Conservation (phyloP, 2,113 vertebrate species). For the Galeopterus variegatus region DNA sequence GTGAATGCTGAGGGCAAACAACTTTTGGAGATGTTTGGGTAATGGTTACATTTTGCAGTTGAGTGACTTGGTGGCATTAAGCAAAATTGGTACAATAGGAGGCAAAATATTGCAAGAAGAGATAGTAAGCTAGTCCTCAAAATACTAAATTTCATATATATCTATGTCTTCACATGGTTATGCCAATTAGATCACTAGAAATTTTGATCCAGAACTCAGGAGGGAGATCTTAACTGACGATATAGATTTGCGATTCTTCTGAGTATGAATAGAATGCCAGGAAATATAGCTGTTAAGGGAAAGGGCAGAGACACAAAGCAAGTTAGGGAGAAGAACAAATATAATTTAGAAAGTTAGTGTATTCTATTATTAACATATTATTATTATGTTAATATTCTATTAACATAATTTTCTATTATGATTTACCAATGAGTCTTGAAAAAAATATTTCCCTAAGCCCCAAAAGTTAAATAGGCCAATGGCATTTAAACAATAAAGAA, state of each 20-base stretch:
- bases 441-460: background rate
- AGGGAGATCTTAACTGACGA: background rate
- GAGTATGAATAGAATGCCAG: background rate
- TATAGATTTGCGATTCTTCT: background rate
- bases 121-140: background rate
- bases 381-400: too few relatives aligned
- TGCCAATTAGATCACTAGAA: background rate
- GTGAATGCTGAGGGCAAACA: background rate
- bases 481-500: background rate
- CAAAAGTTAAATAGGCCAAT: background rate
- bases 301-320: background rate
- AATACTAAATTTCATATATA: background rate
- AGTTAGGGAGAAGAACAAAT: background rate
- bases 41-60: background rate
- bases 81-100: background rate
- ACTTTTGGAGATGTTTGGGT: background rate
- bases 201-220: background rate
- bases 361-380: background rate
- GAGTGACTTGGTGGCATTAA: background rate
- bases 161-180: background rate
- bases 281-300: background rate
- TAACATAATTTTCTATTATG: background rate
- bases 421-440: background rate
- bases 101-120: background rate
- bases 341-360: background rate